Conservation (phyloP, 2,113 vertebrate species). For the Natator depressus region DNA sequence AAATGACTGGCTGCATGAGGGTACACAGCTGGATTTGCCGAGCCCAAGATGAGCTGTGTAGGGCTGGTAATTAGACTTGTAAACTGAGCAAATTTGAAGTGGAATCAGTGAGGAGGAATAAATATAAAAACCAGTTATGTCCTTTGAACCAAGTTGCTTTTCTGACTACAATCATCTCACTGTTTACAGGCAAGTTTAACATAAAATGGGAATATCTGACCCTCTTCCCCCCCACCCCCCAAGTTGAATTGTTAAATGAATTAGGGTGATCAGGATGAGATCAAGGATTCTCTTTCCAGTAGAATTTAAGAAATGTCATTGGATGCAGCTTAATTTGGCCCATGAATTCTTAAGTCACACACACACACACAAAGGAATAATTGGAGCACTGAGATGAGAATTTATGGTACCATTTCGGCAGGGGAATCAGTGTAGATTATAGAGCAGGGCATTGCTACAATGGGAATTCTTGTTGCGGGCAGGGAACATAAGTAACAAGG, state of each 20-base stretch:
- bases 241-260: constrained; percentile 56
- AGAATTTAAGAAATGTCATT: constrained; percentile 59
- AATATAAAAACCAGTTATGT: constrained; percentile 71
- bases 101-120: constrained; percentile 65
- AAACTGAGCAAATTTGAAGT: constrained; percentile 67
- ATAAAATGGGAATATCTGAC: constrained; percentile 50
- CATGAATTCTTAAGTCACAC: constrained; percentile 16
- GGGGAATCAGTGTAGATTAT: neutral
- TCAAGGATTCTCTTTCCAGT: constrained; percentile 29
- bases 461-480: constrained; percentile 13
- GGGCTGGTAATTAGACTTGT: constrained; percentile 69
- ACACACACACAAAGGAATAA: neutral
- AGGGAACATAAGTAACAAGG: neutral
- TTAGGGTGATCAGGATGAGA: constrained; percentile 50
- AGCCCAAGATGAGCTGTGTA: constrained; percentile 55
- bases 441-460: neutral
- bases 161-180: constrained; percentile 49
- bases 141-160: constrained; percentile 60
- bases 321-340: neutral
- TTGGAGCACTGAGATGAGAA: constrained; percentile 11
- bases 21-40: constrained; percentile 64
- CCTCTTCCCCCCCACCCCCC: neutral
- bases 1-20: constrained; percentile 65
- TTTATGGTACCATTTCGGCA: neutral
- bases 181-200: constrained; percentile 49